Base-by-base conservation (phyloP, 2,113 vertebrate species). In the Antidorcas marsupialis region DNA sequence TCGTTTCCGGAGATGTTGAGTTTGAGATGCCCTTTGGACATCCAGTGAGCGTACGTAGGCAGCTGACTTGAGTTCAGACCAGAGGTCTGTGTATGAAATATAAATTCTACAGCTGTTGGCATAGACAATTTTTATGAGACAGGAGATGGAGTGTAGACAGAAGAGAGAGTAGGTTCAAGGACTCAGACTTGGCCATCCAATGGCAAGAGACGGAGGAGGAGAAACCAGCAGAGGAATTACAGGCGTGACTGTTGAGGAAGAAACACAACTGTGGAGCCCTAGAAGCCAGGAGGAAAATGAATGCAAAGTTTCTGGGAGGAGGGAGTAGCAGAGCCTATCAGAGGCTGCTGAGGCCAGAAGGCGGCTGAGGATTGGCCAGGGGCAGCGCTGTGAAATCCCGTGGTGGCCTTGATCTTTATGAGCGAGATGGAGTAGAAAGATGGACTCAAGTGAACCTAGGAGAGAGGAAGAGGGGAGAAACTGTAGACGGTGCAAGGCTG, bases 361-460 rank as follows among this genome's bases (percentile, higher is more conserved):
- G 71, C 16, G 45, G 23, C 81, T 33, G 23, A 86, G 90, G 71
- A 6, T 1, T 36, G 33, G 7, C 55, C 14, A 0, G 15, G 2
- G 9, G 17, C 47, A 43, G 45, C 17, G 0, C 2, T 1, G 2
- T 3, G 5, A 28, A 9, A 36, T 2, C 52, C 19, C 0, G 0
- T 0, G 0, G 45, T 25, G 30, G n/a, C 43, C 50, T 14, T 16
- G 74, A 43, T 15, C 43, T 36, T 45, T 3, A 1, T 12, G 9
- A 52, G 8, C 2, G n/a, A 21, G 21, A 43, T 33, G 55, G n/a
- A 6, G 1, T 9, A 2, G 87, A 25, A 76, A 50, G 62, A 13
- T 7, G 28, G 23, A 16, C 23, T 6, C 13, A 27, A 23, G 43
- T 50, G 83, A 53, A 28, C 3, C 30, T 0, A 33, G 62, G 36